Evolutionary conservation across 2,797 vertebrate species (phyloP), one percentile per base, ranked within the genome.

Genomic region (Lycodopsis pacificus): DNA sequence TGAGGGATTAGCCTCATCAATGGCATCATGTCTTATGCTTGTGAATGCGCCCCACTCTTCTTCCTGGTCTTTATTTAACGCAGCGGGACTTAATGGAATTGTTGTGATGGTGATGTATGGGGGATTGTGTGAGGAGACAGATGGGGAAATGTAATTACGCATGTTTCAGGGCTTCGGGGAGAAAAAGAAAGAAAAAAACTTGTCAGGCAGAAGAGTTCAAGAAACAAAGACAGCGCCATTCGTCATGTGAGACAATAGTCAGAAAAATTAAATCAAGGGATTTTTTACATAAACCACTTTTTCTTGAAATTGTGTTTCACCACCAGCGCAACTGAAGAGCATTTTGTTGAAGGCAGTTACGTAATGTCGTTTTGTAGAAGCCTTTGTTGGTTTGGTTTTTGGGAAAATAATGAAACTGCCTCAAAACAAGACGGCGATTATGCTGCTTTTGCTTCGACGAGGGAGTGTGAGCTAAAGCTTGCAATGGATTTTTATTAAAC

Each of bases 31-130:
- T 91, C 78, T 79, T 86, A 74, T 88, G 85, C 88, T 91, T 85
- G 86, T 79, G 79, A 84, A 91, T 53, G 73, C 73, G 17, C 30
- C 51, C 20, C 71, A 10, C 85, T 73, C 59, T 74, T 12, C 25
- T 6, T 32, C 22, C 20, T 20, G 14, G 62, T 76, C 76, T 81
- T 86, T 84, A 79, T 86, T 89, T 85, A 91, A 88, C 69, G 51
- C 83, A 73, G 74, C 46, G 58, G 87, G 88, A 93, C 88, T 92
- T 90, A 93, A 94, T 94, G 88, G 90, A 92, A 95, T 92, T 92
- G 89, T 92, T 86, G 88, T 88, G 90, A 92, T 91, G 88, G 85
- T 94, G 92, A 95, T 95, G 86, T 93, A 93, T 93, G 89, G 90
- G 61, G 84, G 76, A 84, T 81, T 76, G 80, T 79, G 86, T 13